phyloP scores from a whole-genome alignment of 2,113 vertebrate genomes.

The Mirza zaza region DNA sequence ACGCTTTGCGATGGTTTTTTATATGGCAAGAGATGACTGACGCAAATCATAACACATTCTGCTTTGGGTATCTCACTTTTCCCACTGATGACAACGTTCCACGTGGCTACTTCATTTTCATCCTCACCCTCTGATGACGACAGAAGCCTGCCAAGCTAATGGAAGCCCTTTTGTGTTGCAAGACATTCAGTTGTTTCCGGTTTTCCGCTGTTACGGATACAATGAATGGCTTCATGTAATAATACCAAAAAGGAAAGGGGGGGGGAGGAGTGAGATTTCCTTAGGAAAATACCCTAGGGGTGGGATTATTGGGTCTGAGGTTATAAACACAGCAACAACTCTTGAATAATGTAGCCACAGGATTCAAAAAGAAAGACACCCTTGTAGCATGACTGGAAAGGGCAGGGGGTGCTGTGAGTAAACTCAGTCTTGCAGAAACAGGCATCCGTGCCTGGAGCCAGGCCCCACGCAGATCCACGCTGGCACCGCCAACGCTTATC shows the following conservation, averaged over 20 bases:
- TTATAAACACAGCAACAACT: slow-evolving; percentile 7
- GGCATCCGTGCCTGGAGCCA: not conserved
- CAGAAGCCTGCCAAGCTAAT: not conserved
- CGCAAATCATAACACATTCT: not conserved
- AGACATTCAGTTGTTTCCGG: slow-evolving; percentile 7
- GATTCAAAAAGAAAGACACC: not conserved
- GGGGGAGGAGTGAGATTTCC: slow-evolving; percentile 19
- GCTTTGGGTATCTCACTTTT: not conserved
- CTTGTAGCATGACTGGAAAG: not conserved
- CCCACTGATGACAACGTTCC: not conserved
- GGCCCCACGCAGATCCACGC: not conserved
- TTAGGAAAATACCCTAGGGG: slow-evolving; percentile 45
- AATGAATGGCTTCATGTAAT: not conserved
- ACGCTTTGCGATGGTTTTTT: not conserved
- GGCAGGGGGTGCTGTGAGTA: too few relatives aligned
- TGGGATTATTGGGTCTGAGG: not conserved
- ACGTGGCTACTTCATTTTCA: not conserved
- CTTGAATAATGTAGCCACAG: not conserved
- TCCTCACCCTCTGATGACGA: not conserved
- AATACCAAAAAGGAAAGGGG: not conserved
- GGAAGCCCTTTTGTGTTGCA: not conserved
- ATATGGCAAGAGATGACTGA: not conserved
- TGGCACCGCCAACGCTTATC: accelerated
- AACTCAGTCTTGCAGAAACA: too few relatives aligned
- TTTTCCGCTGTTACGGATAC: slow-evolving; percentile 51